Conservation (phyloP, 2,797 vertebrate genomes). For the Prunella strophiata region DNA sequence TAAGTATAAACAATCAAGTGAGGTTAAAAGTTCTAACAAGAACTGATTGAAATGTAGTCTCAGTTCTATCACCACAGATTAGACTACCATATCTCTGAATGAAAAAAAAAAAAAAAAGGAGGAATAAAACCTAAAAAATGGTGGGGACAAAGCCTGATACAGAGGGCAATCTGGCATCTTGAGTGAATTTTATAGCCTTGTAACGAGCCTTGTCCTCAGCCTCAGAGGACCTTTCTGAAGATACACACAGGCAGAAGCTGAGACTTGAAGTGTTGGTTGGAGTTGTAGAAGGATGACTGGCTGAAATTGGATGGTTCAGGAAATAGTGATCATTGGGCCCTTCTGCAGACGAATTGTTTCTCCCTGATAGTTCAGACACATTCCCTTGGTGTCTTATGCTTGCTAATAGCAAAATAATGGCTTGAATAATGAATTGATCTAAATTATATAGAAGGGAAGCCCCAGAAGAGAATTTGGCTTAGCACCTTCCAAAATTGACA, state of each 20-base stretch:
- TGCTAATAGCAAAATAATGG: conserved; percentile 5
- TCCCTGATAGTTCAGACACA: background rate
- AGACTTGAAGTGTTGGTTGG: background rate
- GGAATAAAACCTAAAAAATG: background rate
- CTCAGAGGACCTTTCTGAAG: background rate
- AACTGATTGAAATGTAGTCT: background rate
- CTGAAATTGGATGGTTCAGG: background rate
- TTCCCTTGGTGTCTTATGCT: background rate
- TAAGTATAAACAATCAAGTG: background rate
- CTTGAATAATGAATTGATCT: background rate
- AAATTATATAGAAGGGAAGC: conserved; percentile 13
- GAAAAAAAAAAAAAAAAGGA: background rate
- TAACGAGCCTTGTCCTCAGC: background rate
- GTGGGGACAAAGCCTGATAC: background rate
- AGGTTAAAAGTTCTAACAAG: background rate
- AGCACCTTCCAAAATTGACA: conserved; percentile 16
- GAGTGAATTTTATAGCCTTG: background rate
- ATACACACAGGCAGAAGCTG: background rate
- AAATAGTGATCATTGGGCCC: background rate
- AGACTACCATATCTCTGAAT: background rate
- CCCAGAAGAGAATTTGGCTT: conserved; percentile 8
- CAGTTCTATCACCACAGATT: background rate
- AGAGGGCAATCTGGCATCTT: background rate
- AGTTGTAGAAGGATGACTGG: background rate
- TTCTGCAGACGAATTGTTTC: background rate